Conservation (phyloP, 2,888 invertebrate species). For the Macroteleia sp. region DNA sequence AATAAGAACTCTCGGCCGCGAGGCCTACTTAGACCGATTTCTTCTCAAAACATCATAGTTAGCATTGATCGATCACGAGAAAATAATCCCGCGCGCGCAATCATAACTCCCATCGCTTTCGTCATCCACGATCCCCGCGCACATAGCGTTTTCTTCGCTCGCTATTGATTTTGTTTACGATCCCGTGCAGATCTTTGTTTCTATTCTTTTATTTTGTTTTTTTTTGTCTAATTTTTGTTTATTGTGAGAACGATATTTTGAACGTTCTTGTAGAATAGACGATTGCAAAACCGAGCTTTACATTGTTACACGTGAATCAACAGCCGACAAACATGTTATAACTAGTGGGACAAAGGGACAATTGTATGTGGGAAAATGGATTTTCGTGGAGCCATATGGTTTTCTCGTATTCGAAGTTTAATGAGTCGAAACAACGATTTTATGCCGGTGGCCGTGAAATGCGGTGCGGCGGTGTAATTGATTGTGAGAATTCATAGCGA, state of each 20-base stretch:
- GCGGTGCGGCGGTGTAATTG: constrained; percentile 23
- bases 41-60: constrained; percentile 45
- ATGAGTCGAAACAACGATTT: too few relatives aligned
- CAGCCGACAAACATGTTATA: too few relatives aligned
- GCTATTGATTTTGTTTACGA: constrained; percentile 31
- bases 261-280: constrained; percentile 9
- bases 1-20: constrained; percentile 21
- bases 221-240: constrained; percentile 20
- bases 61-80: constrained; percentile 58
- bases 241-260: constrained; percentile 29
- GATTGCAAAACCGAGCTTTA: constrained; percentile 20
- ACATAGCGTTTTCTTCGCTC: not conserved
- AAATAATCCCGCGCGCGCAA: constrained; percentile 37
- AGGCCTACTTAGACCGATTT: constrained; percentile 54
- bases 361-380: constrained; percentile 11
- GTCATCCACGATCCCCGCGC: constrained; percentile 21
- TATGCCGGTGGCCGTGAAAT: constrained; percentile 33
- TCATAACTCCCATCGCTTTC: constrained; percentile 45
- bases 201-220: too few relatives aligned
- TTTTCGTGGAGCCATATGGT: constrained; percentile 14
- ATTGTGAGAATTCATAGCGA: constrained; percentile 44
- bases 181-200: not conserved
- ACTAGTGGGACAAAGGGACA: not conserved
- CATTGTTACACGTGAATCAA: too few relatives aligned
- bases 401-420: not conserved